These are phyloP conservation scores for Falco naumanni DNA, from an alignment of 2,797 vertebrate species.

Conservation along the genomic window DNA sequence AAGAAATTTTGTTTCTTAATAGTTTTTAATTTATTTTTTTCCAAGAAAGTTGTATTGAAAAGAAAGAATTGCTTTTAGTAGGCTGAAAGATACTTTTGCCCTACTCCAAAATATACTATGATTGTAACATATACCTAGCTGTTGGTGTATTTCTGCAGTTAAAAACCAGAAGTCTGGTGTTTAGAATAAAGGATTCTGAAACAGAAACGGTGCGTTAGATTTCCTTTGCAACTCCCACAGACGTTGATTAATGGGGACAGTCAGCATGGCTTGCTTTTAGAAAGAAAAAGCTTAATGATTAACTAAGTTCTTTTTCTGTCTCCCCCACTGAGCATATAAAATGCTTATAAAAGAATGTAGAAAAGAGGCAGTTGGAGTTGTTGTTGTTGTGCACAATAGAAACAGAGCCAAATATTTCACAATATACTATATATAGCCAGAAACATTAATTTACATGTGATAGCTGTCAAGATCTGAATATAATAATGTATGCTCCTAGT, in stretches of 20 bases:
- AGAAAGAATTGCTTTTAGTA: not conserved
- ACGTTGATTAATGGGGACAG: constrained; percentile 78
- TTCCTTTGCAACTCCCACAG: constrained; percentile 60
- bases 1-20: not conserved
- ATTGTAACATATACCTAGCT: not conserved
- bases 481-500: not conserved
- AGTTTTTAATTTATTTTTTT: not conserved
- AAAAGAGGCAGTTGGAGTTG: constrained; percentile 24
- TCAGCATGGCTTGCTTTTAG: constrained; percentile 60
- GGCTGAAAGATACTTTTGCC: not conserved
- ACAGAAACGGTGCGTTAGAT: constrained; percentile 27
- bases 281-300: constrained; percentile 71
- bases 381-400: constrained; percentile 44
- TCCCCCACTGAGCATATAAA: constrained; percentile 48
- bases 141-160: constrained; percentile 19
- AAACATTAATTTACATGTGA: constrained; percentile 43
- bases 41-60: not conserved
- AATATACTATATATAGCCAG: constrained; percentile 2
- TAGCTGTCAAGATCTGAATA: constrained; percentile 10
- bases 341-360: constrained; percentile 37
- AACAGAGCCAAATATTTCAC: constrained; percentile 10
- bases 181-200: constrained; percentile 61
- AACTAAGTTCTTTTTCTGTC: constrained; percentile 59
- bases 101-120: not conserved
- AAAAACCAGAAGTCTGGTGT: constrained; percentile 31